These are phyloP conservation scores for Brachylomia viminalis DNA, from an alignment of 2,888 invertebrate genomes.

Conservation along the genomic window DNA sequence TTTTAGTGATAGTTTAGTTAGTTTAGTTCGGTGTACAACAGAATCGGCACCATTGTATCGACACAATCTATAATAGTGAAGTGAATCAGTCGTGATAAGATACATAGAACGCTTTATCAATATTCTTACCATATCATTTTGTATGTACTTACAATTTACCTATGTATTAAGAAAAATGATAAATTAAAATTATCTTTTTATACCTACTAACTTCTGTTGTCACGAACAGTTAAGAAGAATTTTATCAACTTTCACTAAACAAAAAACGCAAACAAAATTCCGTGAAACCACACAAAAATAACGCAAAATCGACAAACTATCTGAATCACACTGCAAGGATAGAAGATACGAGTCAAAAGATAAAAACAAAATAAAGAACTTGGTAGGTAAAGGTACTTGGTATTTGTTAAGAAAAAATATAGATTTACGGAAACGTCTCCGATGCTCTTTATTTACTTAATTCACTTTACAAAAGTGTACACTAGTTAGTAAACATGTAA, in stretches of 20 bases:
- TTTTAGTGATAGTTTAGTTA: too few species aligned
- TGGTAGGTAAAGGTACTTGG: too few species aligned
- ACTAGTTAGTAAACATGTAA: conserved; percentile 15
- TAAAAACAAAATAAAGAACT: not conserved
- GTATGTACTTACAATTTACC: not conserved
- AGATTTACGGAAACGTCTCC: conserved; percentile 3
- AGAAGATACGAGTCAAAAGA: not conserved
- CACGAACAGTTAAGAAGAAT: not conserved
- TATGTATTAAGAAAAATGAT: not conserved
- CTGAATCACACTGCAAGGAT: not conserved
- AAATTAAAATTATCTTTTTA: not conserved
- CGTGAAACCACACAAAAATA: not conserved
- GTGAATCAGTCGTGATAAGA: conserved; percentile 39
- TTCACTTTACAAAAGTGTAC: not conserved
- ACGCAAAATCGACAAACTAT: not conserved
- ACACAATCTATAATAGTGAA: conserved; percentile 17
- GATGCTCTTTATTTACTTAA: conserved; percentile 25
- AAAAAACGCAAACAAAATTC: not conserved
- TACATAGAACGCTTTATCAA: conserved; percentile 13
- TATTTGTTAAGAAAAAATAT: not conserved
- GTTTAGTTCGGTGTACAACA: too few species aligned
- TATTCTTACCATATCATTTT: not conserved
- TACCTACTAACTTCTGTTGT: not conserved
- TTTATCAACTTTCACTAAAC: not conserved
- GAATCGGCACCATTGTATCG: too few species aligned